phyloP scores from a whole-genome alignment of 2,888 invertebrate genomes.

The Hoplodrina blanda region DNA sequence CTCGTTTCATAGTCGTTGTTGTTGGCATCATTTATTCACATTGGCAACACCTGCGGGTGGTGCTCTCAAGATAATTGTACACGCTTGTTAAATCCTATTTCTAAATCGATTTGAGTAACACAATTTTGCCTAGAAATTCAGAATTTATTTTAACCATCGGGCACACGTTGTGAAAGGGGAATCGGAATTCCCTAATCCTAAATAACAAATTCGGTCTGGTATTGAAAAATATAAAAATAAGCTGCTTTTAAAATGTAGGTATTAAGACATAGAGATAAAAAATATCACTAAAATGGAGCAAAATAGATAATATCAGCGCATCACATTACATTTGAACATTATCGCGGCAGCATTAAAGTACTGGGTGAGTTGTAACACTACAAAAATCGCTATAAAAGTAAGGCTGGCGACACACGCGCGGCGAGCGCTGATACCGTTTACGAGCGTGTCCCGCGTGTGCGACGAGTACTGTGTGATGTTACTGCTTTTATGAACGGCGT shows the following conservation, averaged over 20 bases:
- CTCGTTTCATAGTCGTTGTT: slow-evolving; percentile 3
- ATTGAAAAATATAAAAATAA: background rate
- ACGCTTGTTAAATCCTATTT: slow-evolving; percentile 9
- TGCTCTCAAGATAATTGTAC: slow-evolving; percentile 1
- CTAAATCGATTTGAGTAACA: slow-evolving; percentile 1
- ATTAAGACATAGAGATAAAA: background rate
- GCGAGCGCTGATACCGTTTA: slow-evolving; percentile 58
- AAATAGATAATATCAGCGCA: slow-evolving; percentile 25
- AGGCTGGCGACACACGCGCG: slow-evolving; percentile 44
- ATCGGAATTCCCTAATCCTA: background rate
- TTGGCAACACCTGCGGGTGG: slow-evolving; percentile 2
- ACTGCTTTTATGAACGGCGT: slow-evolving; percentile 57
- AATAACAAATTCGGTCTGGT: background rate
- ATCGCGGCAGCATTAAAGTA: slow-evolving; percentile 57
- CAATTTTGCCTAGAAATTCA: slow-evolving; percentile 6
- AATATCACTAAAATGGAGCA: slow-evolving; percentile 11
- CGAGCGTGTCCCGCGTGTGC: slow-evolving; percentile 42
- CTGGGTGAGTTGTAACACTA: slow-evolving; percentile 52
- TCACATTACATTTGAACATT: slow-evolving; percentile 47
- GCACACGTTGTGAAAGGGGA: background rate
- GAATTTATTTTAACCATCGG: background rate
- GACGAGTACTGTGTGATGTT: slow-evolving; percentile 30
- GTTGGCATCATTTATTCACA: slow-evolving; percentile 20
- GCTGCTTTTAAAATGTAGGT: background rate
- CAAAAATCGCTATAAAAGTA: slow-evolving; percentile 60